Conservation (phyloP, 1,140 invertebrate species). For the Gonatopus flavifemur region DNA sequence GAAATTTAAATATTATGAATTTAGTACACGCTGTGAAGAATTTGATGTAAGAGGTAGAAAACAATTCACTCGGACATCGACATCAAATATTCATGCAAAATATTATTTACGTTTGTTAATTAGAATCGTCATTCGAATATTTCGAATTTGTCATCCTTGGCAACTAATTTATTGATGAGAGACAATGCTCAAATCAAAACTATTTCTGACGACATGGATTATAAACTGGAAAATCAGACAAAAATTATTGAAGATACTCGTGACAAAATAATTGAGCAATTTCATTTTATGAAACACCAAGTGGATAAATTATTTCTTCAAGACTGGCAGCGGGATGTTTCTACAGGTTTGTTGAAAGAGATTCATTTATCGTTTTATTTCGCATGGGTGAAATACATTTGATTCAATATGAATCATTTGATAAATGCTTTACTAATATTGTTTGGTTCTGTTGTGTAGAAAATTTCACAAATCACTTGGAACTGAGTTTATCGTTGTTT, state of each 20-base stretch:
- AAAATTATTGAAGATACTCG: constrained; percentile 30
- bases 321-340: constrained; percentile 58
- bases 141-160: too few relatives aligned
- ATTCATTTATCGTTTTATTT: neutral
- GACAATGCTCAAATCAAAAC: constrained; percentile 24
- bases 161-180: too few relatives aligned
- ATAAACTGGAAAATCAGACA: constrained; percentile 34
- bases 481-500: too few relatives aligned
- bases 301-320: constrained; percentile 59
- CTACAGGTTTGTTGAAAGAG: constrained; percentile 60
- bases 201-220: constrained; percentile 24
- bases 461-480: too few relatives aligned
- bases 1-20: too few relatives aligned
- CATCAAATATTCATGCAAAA: constrained; percentile 36
- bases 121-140: constrained; percentile 31
- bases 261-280: constrained; percentile 36
- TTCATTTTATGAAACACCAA: constrained; percentile 46
- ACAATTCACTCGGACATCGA: neutral
- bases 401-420: too few relatives aligned
- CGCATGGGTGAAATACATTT: too few relatives aligned
- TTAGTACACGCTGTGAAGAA: too few relatives aligned
- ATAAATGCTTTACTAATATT: too few relatives aligned
- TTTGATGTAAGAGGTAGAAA: too few relatives aligned
- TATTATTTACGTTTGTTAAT: constrained; percentile 29
- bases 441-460: too few relatives aligned